Conservation (phyloP, 1,140 invertebrate genomes). For the Bombus sibiricus region DNA sequence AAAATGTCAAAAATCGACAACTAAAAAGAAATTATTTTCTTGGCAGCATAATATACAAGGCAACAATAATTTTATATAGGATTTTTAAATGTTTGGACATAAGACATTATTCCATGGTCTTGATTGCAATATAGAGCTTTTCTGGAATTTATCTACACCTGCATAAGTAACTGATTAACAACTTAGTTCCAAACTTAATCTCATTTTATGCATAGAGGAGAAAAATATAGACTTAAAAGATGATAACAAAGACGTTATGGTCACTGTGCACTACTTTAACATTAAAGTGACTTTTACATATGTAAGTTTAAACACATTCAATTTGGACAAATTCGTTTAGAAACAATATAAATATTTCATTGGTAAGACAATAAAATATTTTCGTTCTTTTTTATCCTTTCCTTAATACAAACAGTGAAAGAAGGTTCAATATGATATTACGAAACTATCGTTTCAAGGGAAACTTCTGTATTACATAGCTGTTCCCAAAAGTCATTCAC, state of each 20-base stretch:
- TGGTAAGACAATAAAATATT: slow-evolving; percentile 28
- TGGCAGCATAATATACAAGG: slow-evolving; percentile 74
- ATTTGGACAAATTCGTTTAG: slow-evolving; percentile 32
- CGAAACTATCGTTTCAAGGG: slow-evolving; percentile 26
- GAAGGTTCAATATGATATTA: slow-evolving; percentile 9
- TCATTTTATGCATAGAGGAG: slow-evolving; percentile 32
- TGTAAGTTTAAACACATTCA: slow-evolving; percentile 33
- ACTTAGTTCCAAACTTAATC: slow-evolving; percentile 39
- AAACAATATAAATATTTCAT: slow-evolving; percentile 30
- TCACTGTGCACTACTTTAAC: slow-evolving; percentile 50
- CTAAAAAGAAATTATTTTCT: slow-evolving; percentile 57
- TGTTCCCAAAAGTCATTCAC: slow-evolving; percentile 56
- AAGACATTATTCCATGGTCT: slow-evolving; percentile 37
- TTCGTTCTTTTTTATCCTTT: not conserved
- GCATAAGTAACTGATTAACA: not conserved
- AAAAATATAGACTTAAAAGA: slow-evolving; percentile 40
- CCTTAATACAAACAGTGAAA: slow-evolving; percentile 4
- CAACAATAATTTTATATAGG: slow-evolving; percentile 71
- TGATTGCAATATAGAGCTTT: slow-evolving; percentile 26
- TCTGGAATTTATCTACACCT: slow-evolving; percentile 11
- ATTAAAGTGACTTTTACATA: slow-evolving; percentile 21
- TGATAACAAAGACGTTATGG: slow-evolving; percentile 19
- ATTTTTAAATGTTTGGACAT: slow-evolving; percentile 58
- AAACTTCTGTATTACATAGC: slow-evolving; percentile 38
- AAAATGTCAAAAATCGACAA: slow-evolving; percentile 58